Evolutionary conservation across 1,140 invertebrate genomes (phyloP), one percentile per base, ranked within the genome.

Genomic region (Medauroidea extradentata): DNA sequence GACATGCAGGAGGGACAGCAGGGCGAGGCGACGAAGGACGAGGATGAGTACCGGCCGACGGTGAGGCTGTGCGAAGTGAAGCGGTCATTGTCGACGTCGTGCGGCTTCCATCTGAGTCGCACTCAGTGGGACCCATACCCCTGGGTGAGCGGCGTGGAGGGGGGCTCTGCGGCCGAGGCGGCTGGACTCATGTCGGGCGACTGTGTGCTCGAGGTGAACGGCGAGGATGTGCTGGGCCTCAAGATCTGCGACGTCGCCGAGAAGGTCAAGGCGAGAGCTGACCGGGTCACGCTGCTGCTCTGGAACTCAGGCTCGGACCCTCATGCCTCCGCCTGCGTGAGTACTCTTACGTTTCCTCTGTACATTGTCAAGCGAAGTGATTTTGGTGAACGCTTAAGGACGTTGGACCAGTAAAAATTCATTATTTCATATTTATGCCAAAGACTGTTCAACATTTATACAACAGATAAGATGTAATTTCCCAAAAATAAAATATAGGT

Each of bases 61-160:
- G 39, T 68, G 34, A 39, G 66, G 11, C 59, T 68, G 8, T 68
- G 66, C 44, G 58, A 68, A 46, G 57, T 68, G 19, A 53, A 52
- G 34, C 61, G 61, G 48, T 52, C 57, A 0, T 11, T 34, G 11
- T 42, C 23, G 1, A 73, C 73, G 39, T 70, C 69, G 8, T 65
- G 75, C 48, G 73, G 73, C 27, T 61, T 75, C 41, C 72, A 75
- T 46, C 65, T 75, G 64, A 74, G 67, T 61, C 70, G 73, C 44
- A 73, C 73, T 46, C 72, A 72, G 51, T 76, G 72, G 70, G 74
- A 76, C 55, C 72, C 74, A 0, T 76, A 76, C 67, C 74, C 74
- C 0, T 75, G 74, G 74, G 74, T 76, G 41, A 73, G 71, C 66
- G 69, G 67, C 13, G 71, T 74, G 60, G 68, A 69, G 54, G 62